phyloP scores from a whole-genome alignment of 1,140 invertebrate species.

The Trachymyrmex septentrionalis region DNA sequence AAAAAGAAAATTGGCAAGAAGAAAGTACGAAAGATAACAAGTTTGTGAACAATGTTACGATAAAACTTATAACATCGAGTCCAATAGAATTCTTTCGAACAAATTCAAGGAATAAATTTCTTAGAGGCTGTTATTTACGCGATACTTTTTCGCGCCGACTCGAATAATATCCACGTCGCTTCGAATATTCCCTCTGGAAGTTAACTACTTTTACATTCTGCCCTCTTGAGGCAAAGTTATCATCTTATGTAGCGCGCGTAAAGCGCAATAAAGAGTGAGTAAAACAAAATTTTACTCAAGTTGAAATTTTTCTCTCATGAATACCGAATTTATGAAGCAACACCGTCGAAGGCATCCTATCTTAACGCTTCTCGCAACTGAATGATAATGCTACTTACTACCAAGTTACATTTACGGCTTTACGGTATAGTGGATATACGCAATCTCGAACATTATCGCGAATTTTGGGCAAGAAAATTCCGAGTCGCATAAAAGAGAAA shows the following conservation, averaged over 20 bases:
- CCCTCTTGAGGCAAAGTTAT: slow-evolving; percentile 44
- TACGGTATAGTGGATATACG: background rate
- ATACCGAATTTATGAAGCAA: slow-evolving; percentile 51
- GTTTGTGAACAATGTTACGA: slow-evolving; percentile 41
- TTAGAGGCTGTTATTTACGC: slow-evolving; percentile 44
- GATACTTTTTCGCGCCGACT: slow-evolving; percentile 27
- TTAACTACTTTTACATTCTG: slow-evolving; percentile 62
- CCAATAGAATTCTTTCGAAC: slow-evolving; percentile 45
- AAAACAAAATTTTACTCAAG: slow-evolving; percentile 38
- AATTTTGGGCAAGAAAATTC: slow-evolving; percentile 39
- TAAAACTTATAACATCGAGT: slow-evolving; percentile 45
- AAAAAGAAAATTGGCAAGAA: background rate
- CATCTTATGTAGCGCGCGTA: slow-evolving; percentile 44
- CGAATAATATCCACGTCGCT: slow-evolving; percentile 58
- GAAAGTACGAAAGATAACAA: background rate
- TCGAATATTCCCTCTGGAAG: slow-evolving; percentile 59
- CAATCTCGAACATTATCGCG: slow-evolving; percentile 15
- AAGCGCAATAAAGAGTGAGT: slow-evolving; percentile 48
- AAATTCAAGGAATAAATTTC: slow-evolving; percentile 54
- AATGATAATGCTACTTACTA: slow-evolving; percentile 41
- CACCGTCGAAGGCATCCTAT: slow-evolving; percentile 1
- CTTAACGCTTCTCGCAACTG: background rate
- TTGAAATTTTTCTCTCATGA: slow-evolving; percentile 55
- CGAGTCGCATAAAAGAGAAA: slow-evolving; percentile 20
- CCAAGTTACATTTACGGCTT: slow-evolving; percentile 44